Evolutionary conservation across 2,888 invertebrate species (phyloP), one percentile per base, ranked within the genome.

Genomic region (Coenonympha arcania): DNA sequence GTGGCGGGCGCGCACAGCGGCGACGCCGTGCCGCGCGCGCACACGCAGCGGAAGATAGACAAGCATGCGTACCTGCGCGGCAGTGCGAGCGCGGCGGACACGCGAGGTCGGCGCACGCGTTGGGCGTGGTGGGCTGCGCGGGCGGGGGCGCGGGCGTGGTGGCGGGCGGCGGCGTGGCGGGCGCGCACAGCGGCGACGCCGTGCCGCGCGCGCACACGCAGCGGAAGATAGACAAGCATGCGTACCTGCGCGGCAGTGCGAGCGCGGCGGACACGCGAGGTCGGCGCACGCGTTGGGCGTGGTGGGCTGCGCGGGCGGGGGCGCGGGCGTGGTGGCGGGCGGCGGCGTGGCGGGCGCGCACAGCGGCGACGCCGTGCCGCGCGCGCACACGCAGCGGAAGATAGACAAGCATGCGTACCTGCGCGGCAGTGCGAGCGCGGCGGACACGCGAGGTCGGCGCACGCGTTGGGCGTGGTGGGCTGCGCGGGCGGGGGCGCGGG

Each of bases 41-140:
- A 95, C 69, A 93, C 89, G 78, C 96, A 96, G 54, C 89, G 81
- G 79, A 80, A 83, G 18, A n/a, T n/a, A n/a, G n/a, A n/a, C n/a
- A n/a, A n/a, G n/a, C n/a, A n/a, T n/a, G n/a, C n/a, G n/a, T n/a
- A 50, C 49, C 47, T 2, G 50, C 45, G 22, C 53, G 45, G 39
- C 61, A 60, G 37, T 58, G 90, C 30, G 92, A 90, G 11, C 33
- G 22, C 19, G 88, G 83, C 45, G 91, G 70, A 87, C 87, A 56
- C 36, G 79, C 70, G 73, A 69, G 71, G 63, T 54, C 65, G 66
- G 54, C 8, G 86, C 73, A 15, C 56, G 41, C 54, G 62, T 66
- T 47, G 90, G 47, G 63, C 52, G 60, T 48, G 58, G 63, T 65
- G 66, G 57, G 59, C 64, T 66, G 51, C 6, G 86, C 73, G 13